phyloP scores from a whole-genome alignment of 1,140 invertebrate species.

The Aphidius ervi region DNA sequence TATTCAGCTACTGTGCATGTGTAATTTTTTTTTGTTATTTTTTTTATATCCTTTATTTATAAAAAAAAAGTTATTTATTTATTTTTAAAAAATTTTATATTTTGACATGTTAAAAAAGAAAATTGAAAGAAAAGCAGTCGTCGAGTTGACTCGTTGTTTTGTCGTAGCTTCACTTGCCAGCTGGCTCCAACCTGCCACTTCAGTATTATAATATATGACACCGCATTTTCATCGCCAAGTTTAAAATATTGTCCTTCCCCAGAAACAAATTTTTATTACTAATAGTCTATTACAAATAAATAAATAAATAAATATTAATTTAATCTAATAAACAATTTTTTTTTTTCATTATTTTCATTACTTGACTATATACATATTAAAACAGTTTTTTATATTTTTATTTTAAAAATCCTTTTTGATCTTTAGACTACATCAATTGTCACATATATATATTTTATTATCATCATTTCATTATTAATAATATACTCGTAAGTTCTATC shows the following conservation, averaged over 20 bases:
- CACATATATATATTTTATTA: too few species aligned
- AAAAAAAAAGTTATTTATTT: too few species aligned
- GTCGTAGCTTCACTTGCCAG: constrained; percentile 3
- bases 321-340: constrained; percentile 2
- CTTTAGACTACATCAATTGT: too few species aligned
- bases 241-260: background rate
- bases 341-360: background rate
- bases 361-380: background rate
- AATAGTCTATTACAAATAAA: background rate
- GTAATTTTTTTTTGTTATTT: too few species aligned
- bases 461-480: too few species aligned
- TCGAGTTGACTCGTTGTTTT: background rate
- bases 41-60: too few species aligned
- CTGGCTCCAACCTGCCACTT: background rate
- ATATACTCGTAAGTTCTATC: too few species aligned
- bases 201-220: constrained; percentile 1
- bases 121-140: background rate
- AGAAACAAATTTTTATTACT: background rate
- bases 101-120: too few species aligned
- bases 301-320: constrained; percentile 5
- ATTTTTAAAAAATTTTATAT: too few species aligned
- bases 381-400: background rate
- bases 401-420: background rate
- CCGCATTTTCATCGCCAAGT: constrained; percentile 6
- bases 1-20: too few species aligned